Percentiles rank a stretch among this genome's conserved stretches.
These are phyloP conservation scores for Lydus trimaculatus DNA, from an alignment of 2,888 invertebrate genomes.

Conservation along the genomic window DNA sequence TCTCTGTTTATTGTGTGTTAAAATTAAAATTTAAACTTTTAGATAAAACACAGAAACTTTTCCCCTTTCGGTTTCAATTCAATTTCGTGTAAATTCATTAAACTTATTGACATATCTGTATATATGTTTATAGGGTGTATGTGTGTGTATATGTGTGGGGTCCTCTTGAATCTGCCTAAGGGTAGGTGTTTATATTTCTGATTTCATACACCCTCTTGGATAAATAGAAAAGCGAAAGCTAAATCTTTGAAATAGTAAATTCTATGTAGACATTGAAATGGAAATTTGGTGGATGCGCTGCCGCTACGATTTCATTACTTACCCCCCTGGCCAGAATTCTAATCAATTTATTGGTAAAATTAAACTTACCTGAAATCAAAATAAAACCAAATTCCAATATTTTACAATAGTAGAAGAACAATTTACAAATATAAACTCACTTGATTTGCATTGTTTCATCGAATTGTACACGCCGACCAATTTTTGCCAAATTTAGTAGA, in stretches of 20 bases:
- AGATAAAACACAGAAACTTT: not conserved
- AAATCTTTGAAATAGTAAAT: not conserved
- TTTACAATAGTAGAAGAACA: not conserved
- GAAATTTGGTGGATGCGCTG: not conserved
- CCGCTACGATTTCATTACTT: not conserved
- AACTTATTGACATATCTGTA: not conserved
- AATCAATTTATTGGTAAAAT: not conserved
- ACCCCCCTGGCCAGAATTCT: not conserved
- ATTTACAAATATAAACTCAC: conserved; percentile 35
- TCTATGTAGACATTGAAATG: too few relatives aligned
- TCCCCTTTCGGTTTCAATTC: not conserved
- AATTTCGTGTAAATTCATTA: not conserved
- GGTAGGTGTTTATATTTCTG: not conserved
- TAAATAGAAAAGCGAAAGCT: not conserved
- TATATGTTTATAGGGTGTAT: too few relatives aligned
- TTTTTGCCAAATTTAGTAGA: conserved; percentile 34
- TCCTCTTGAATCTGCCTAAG: too few relatives aligned
- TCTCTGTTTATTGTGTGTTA: not conserved
- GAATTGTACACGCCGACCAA: conserved; percentile 35
- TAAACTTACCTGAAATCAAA: conserved; percentile 21
- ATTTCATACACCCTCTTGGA: not conserved
- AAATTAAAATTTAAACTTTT: not conserved
- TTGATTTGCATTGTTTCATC: conserved; percentile 34
- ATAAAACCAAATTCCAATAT: not conserved
- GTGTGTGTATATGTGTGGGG: too few relatives aligned